Base-by-base conservation (phyloP, 2,113 vertebrate species). In the Agapornis roseicollis region DNA sequence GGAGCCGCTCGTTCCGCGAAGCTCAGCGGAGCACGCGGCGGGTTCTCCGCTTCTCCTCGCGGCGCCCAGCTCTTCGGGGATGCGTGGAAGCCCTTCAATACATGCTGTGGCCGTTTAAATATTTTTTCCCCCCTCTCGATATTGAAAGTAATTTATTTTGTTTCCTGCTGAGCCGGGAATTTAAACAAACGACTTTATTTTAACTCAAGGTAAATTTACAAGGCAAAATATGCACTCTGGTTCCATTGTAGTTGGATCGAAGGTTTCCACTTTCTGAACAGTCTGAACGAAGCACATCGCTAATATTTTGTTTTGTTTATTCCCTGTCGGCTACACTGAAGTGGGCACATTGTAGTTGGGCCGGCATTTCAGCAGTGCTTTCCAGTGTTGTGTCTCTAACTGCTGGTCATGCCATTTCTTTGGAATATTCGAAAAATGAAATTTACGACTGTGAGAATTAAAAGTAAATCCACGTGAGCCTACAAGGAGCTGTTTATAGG, bases 241-340 rank as follows among this genome's bases (percentile, higher is more conserved):
- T 55, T 88, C 56, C 17, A 0, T 2, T 56, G 49, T 7, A 65
- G 31, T 7, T 24, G 37, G 31, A 41, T 17, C 2, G 17, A 76
- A 69, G 56, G 44, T 84, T 86, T 81, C 22, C 14, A 17, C 73
- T 49, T 37, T 80, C 69, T 29, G 15, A 22, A 33, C 71, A 41
- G n/a, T 65, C 31, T 69, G 41, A 76, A 41, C 18, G 42, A 69
- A 90, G 19, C 23, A 1, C 44, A 64, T 92, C 41, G 17, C 33
- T 24, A 13, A 7, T 33, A 47, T 83, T 97, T 96, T 95, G 88
- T 95, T 97, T 93, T 50, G n/a, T 74, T 83, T 61, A 80, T 56
- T 79, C 44, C 33, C 25, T 20, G 25, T 44, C 50, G 44, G 39
- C 23, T 76, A 7, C 53, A 42, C 0, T 6, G 78, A 35, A n/a